Base-by-base conservation (phyloP, 2,797 vertebrate genomes). In the Tenualosa thibaudeaui region DNA sequence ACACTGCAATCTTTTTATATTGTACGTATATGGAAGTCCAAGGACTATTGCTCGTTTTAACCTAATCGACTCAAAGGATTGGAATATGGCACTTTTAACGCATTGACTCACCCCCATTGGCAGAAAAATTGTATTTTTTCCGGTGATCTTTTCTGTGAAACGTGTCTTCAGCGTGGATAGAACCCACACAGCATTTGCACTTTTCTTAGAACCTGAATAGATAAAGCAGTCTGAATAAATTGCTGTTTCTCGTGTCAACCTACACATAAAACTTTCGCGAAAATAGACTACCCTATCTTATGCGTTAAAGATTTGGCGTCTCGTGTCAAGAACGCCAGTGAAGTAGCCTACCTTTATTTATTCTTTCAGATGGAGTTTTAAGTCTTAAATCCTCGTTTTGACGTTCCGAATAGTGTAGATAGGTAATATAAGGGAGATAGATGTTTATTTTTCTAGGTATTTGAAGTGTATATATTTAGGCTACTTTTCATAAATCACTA, bases 21-120 rank as follows among this genome's bases (percentile, higher is more conserved):
- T 24, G 89, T 89, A 92, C 91, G 91, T 93, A 91, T 93, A 92
- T 95, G 95, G 95, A 95, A 94, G 91, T 93, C 92, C 91, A 90
- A 81, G 65, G 90, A 91, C 91, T 87, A 78, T 78, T 13, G 15
- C 71, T 43, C 40, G 17, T 89, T 90, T 87, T 84, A 82, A 85
- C 85, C 86, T 86, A 84, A 86, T 89, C 86, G 89, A 60, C 26
- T 81, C 90, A 87, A 86, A 89, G 91, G 90, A 92, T 92, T 81
- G 84, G 85, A 88, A 86, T 89, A 68, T 88, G 89, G 86, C 82
- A 86, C 84, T 88, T 86, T 88, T 82, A 71, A 53, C 5, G 82
- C 87, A 24, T 84, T 53, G 81, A 89, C 87, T 82, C 82, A 37
- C 88, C 60, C 50, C 90, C 84, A 81, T 43, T 85, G 78, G 37